These are phyloP conservation scores for Chesias legatella DNA, from an alignment of 2,888 invertebrate species.

Conservation along the genomic window DNA sequence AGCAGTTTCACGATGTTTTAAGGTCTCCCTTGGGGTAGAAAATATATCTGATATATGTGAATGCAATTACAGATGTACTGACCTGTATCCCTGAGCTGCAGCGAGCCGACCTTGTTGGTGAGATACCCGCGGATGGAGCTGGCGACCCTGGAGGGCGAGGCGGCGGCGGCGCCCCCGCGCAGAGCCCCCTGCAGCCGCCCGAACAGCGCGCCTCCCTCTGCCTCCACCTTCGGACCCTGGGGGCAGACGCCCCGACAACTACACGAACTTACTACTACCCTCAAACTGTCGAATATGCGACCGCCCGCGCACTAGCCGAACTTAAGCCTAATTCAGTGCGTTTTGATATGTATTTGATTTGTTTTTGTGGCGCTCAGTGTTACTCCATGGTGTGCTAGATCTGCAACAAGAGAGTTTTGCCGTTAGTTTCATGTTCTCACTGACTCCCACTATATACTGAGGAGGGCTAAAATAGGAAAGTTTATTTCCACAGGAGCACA, in stretches of 20 bases:
- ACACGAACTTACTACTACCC: conserved; percentile 30
- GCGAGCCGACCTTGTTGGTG: conserved; percentile 83
- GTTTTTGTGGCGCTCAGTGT: conserved; percentile 43
- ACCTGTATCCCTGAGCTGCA: conserved; percentile 88
- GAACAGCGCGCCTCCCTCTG: conserved; percentile 79
- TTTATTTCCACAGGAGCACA: too few species aligned
- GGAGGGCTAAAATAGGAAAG: too few species aligned
- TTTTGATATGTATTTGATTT: conserved; percentile 69
- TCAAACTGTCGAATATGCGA: conserved; percentile 2
- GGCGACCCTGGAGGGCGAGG: conserved; percentile 86
- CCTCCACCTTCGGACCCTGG: conserved; percentile 72
- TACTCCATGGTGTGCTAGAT: conserved; percentile 59
- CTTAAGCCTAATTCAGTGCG: conserved; percentile 58
- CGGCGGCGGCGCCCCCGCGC: conserved; percentile 85
- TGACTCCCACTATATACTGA: too few species aligned
- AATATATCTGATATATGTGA: neutral
- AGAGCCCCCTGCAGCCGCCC: conserved; percentile 84
- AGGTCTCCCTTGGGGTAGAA: too few species aligned
- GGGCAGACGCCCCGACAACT: conserved; percentile 39
- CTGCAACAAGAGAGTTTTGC: conserved; percentile 63
- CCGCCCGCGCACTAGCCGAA: conserved; percentile 5
- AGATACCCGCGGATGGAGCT: conserved; percentile 87
- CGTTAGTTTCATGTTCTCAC: too few species aligned
- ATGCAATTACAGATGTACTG: conserved; percentile 38
- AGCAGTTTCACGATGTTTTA: too few species aligned